Percentiles rank a stretch among this genome's conserved stretches.
Conservation (phyloP, 2,888 invertebrate genomes). For the Monochamus alternatus region DNA sequence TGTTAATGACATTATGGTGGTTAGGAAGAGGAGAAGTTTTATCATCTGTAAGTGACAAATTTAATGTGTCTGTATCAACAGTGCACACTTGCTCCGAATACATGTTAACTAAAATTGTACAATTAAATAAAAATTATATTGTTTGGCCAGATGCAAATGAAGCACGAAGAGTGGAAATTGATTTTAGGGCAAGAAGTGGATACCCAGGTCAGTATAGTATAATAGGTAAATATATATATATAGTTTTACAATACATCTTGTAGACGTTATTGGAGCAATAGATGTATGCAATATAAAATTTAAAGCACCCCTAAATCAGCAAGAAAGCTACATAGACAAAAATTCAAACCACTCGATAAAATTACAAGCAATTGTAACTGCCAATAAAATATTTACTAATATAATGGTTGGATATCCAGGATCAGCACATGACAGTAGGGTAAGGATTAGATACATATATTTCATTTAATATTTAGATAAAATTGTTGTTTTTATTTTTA, state of each 20-base stretch:
- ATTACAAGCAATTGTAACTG: slow-evolving; percentile 7
- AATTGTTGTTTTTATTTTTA: neutral
- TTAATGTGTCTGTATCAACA: neutral
- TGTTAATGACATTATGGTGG: neutral
- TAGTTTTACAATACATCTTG: neutral
- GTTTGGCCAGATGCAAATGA: too few species aligned
- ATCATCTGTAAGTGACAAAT: neutral
- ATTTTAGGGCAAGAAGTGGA: too few species aligned
- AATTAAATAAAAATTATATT: too few species aligned
- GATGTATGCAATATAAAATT: slow-evolving; percentile 18
- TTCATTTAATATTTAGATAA: neutral
- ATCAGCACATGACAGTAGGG: slow-evolving; percentile 19
- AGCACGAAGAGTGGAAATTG: too few species aligned
- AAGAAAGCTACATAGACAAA: slow-evolving; percentile 28
- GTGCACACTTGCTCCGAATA: neutral
- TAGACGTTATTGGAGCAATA: neutral
- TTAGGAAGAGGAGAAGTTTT: neutral
- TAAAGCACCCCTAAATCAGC: slow-evolving; percentile 13
- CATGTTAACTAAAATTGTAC: neutral
- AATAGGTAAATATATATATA: neutral
- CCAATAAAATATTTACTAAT: slow-evolving; percentile 13
- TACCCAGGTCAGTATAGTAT: too few species aligned
- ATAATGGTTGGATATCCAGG: slow-evolving; percentile 24
- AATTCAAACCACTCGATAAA: neutral
- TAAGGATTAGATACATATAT: neutral